Base-by-base conservation (phyloP, 2,113 vertebrate species). In the Brachirus orientalis region DNA sequence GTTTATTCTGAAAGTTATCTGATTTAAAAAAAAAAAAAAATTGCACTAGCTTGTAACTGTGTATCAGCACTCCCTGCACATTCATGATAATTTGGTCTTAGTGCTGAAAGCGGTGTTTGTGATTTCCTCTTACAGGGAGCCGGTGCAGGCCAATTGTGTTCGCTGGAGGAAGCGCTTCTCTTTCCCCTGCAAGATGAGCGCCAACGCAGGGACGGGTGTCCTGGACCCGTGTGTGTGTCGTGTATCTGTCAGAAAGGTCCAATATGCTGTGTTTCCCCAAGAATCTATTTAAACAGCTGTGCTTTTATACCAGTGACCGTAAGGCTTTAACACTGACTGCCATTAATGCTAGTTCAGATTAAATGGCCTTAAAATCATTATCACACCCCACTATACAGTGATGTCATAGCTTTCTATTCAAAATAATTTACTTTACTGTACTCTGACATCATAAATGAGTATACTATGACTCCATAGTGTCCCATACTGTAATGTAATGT, bases 111-210 rank as follows among this genome's bases (percentile, higher is more conserved):
- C 7, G 2, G 18, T 73, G 12, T 69, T 17, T 74, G 45, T 77
- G 53, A 52, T 66, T 62, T 70, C 14, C 18, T 19, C 68, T 61
- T 58, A 10, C 89, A 99, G 97, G 79, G 96, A 98, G 74, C 92
- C 95, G 0, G 97, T 99, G 35, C 97, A 96, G 72, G 96, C 96
- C 37, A 98, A 98, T 86, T 96, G 95, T 80, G 97, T 99, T 12
- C 96, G 87, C 80, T 99, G 97, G 97, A 96, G 88, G 82, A 98
- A 96, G 33, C 93, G 85, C 36, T 98, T 99, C 83, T 92, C 94
- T 3, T 99, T 99, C 72, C 95, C 94, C 77, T 99, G 97, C 86
- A 99, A 99, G 87, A 98, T 98, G 94, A 98, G 95, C 6, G 96
- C 97, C 63, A 98, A 91, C 6, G 95, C 96, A 9, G 87, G 95